Base-by-base conservation (phyloP, 2,797 vertebrate species). In the Tenualosa thibaudeaui region DNA sequence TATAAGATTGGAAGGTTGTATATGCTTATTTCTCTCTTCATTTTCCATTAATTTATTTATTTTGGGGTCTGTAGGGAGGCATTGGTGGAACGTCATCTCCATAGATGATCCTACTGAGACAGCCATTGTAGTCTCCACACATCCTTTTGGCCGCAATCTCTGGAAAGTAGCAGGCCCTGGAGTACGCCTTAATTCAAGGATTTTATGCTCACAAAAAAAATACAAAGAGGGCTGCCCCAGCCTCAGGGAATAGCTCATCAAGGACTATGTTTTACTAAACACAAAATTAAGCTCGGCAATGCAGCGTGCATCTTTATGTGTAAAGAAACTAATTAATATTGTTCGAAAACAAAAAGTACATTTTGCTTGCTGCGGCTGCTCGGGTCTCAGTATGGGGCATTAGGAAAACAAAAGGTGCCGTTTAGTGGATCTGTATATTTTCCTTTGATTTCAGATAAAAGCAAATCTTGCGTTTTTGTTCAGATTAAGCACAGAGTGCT, bases 111-210 rank as follows among this genome's bases (percentile, higher is more conserved):
- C 90, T 90, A 92, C 91, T 82, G 93, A 94, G 93, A 93, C 89
- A 62, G 81, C 87, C 90, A 89, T 92, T 93, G 91, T 91, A 88
- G 91, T 92, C 93, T 93, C 88, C 81, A 85, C 90, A 85, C 89
- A 91, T 90, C 89, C 91, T 90, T 89, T 91, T 84, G 86, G 89
- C 86, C 26, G 92, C 92, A 89, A 93, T 95, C 93, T 94, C 93
- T 93, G 94, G 94, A 94, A 94, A 94, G 93, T 93, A 92, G 88
- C 90, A 92, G 90, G 90, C 94, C 93, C 94, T 90, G 90, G 94
- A 95, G 95, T 95, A 93, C 91, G 90, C 85, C 91, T 92, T 95
- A 94, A 95, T 95, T 96, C 94, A 95, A 96, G 95, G 94, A 94
- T 94, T 94, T 95, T 95, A 94, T 95, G 93, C 94, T 89, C 83